Evolutionary conservation across 2,888 invertebrate genomes (phyloP).

Genomic region (Thymelicus sylvestris): DNA sequence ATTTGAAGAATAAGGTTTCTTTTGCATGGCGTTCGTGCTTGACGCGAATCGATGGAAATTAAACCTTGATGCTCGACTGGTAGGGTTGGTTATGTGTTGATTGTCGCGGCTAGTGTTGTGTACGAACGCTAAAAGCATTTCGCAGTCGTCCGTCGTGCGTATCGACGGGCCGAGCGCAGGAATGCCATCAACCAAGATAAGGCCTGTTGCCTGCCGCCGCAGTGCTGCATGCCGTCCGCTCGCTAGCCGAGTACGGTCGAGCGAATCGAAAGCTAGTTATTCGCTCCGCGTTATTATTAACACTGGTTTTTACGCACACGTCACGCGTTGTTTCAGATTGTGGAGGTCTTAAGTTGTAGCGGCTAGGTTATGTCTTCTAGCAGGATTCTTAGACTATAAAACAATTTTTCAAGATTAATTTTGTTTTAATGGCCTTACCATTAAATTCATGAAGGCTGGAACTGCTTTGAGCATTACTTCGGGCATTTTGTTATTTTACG

Average conservation of each 20-base stretch:
- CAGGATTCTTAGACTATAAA: no score
- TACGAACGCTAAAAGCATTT: conserved; percentile 83
- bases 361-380: no score
- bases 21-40: conserved; percentile 60
- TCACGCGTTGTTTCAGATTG: conserved; percentile 4
- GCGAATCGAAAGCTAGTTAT: conserved; percentile 26
- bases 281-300: conserved; percentile 16
- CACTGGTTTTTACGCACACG: conserved; percentile 1
- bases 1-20: conserved; percentile 75
- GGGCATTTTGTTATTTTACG: no score
- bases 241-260: conserved; percentile 5
- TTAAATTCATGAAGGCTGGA: no score
- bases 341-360: neutral
- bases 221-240: conserved; percentile 4
- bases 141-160: conserved; percentile 82
- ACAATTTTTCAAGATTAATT: no score
- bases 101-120: conserved; percentile 52
- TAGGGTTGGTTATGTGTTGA: conserved; percentile 49
- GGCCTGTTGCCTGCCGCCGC: conserved; percentile 52
- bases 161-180: conserved; percentile 76
- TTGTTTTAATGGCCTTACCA: no score
- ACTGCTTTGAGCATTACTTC: no score
- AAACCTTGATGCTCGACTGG: conserved; percentile 45
- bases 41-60: conserved; percentile 45
- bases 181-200: conserved; percentile 83